A percentile compares a stretch with the other conserved stretches of the same genome.
Evolutionary conservation across 2,797 vertebrate genomes (phyloP).

Genomic region (Notolepis coatsorum): DNA sequence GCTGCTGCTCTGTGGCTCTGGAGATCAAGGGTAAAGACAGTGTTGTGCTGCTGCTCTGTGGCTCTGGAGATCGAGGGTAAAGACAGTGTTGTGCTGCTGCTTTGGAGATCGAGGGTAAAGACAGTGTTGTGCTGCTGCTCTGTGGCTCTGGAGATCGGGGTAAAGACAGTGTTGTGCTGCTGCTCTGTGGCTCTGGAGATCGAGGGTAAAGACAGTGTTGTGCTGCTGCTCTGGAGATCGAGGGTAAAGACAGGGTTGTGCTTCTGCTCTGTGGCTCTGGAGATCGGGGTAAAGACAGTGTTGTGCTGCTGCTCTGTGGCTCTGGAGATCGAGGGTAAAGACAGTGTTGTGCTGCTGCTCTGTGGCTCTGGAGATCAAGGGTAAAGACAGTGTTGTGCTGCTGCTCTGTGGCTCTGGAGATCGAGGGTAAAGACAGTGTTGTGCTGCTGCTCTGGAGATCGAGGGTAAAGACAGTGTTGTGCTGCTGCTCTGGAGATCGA

Average conservation of each 20-base stretch:
- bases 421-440: constrained; percentile 34
- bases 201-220: constrained; percentile 43
- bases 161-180: constrained; percentile 57
- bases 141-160: constrained; percentile 18
- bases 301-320: constrained; percentile 69
- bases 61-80: background rate
- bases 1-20: constrained; percentile 64
- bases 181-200: constrained; percentile 51
- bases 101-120: background rate
- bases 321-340: background rate
- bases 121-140: constrained; percentile 70
- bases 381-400: constrained; percentile 52
- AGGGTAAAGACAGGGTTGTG: constrained; percentile 38
- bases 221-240: constrained; percentile 37
- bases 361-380: constrained; percentile 21
- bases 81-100: constrained; percentile 60
- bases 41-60: constrained; percentile 72
- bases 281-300: background rate
- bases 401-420: constrained; percentile 55
- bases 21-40: background rate
- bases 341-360: constrained; percentile 70
- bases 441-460: constrained; percentile 45
- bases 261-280: constrained; percentile 63
- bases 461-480: constrained; percentile 48
- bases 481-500: constrained; percentile 32